Evolutionary conservation across 35 echinoderm and acorn worm species (phyloP).

Genomic region (Amphiura filiformis): DNA sequence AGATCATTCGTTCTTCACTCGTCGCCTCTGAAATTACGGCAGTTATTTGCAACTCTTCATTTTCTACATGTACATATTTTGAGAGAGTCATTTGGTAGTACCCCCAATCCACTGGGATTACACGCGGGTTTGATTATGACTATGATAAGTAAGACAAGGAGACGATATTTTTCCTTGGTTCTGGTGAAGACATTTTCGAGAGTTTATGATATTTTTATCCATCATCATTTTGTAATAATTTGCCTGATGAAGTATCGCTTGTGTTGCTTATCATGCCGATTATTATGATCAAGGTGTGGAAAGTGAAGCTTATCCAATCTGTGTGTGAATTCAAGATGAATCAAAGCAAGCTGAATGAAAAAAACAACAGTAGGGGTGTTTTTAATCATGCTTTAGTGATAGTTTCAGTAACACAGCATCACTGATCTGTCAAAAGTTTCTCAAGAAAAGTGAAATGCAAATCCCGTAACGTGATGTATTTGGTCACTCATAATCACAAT

Average conservation of each 20-base stretch:
- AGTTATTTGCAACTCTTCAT: neutral
- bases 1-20: constrained; percentile 8
- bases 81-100: neutral
- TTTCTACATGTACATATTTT: neutral
- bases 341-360: no score
- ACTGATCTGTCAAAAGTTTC: no score
- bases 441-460: no score
- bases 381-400: no score
- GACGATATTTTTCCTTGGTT: neutral
- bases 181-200: neutral
- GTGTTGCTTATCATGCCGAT: neutral
- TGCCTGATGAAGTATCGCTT: neutral
- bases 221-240: neutral
- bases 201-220: neutral
- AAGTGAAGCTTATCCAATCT: neutral
- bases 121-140: neutral
- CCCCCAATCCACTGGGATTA: neutral
- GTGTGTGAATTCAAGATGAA: no score
- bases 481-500: no score
- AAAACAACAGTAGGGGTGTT: no score
- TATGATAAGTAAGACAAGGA: neutral
- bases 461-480: no score
- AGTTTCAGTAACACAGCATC: no score
- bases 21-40: neutral
- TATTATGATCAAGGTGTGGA: neutral